These are phyloP conservation scores for Ophioninae sp. DNA, from an alignment of 2,888 invertebrate species.

Conservation along the genomic window DNA sequence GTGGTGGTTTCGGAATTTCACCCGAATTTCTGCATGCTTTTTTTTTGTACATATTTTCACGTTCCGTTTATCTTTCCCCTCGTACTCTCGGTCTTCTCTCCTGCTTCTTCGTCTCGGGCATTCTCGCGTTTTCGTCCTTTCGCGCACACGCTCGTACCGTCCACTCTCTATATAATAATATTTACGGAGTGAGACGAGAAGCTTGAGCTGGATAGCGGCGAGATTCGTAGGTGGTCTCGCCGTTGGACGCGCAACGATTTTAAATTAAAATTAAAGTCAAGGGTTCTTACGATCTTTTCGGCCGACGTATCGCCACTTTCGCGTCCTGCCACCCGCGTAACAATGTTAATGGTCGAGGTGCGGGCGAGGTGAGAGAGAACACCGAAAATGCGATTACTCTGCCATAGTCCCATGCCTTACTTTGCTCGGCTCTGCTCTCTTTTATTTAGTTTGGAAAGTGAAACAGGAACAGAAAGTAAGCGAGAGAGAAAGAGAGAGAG, in stretches of 20 bases:
- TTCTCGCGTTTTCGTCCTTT: conserved; percentile 40
- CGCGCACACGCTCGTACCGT: conserved; percentile 26
- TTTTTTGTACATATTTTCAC: conserved; percentile 2
- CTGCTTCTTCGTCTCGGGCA: conserved; percentile 14
- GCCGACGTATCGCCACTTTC: conserved; percentile 68
- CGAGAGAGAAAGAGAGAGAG: neutral
- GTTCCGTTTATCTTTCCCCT: neutral
- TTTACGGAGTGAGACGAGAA: conserved; percentile 56
- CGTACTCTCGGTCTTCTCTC: neutral
- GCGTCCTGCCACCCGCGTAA: conserved; percentile 71
- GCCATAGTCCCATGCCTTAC: conserved; percentile 20
- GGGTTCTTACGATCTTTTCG: conserved; percentile 74
- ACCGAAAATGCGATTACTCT: conserved; percentile 72
- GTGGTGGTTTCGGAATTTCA: too few species aligned
- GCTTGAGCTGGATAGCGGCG: conserved; percentile 39
- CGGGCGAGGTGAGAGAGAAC: conserved; percentile 41
- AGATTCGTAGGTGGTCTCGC: conserved; percentile 79
- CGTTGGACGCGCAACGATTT: conserved; percentile 76
- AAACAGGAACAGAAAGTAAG: neutral
- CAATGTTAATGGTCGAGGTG: conserved; percentile 75
- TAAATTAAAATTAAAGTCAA: conserved; percentile 80
- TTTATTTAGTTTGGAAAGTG: conserved; percentile 24
- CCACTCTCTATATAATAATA: conserved; percentile 51
- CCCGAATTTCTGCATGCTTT: neutral
- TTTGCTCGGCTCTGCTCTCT: conserved; percentile 21